phyloP scores from a whole-genome alignment of 1,140 invertebrate species.

The Dufourea novaeangliae region DNA sequence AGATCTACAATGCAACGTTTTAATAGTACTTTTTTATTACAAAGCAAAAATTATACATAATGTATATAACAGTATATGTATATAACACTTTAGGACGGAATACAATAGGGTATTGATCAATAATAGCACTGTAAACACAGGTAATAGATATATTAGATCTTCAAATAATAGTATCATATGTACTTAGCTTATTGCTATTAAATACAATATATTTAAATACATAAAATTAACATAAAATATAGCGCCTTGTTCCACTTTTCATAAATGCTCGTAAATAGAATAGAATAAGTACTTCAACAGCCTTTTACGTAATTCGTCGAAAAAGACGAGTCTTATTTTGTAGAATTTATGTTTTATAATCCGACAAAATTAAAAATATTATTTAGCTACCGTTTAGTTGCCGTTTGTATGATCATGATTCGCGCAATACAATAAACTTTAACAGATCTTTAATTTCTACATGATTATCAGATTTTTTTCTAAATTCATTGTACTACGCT shows the following conservation, averaged over 20 bases:
- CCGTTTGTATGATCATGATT: constrained; percentile 21
- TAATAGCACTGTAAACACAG: constrained; percentile 51
- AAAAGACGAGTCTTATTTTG: not conserved
- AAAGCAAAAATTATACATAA: constrained; percentile 58
- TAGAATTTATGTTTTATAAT: constrained; percentile 11
- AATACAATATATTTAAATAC: constrained; percentile 59
- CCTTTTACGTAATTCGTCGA: constrained; percentile 28
- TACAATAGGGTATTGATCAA: constrained; percentile 61
- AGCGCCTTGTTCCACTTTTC: constrained; percentile 28
- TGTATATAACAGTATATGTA: constrained; percentile 58
- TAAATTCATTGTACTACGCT: constrained; percentile 27
- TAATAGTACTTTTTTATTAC: constrained; percentile 62
- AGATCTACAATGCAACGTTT: constrained; percentile 14
- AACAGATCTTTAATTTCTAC: constrained; percentile 18
- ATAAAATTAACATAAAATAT: constrained; percentile 41
- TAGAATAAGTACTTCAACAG: constrained; percentile 52
- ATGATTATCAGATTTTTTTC: not conserved
- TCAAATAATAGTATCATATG: constrained; percentile 53
- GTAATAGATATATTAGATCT: constrained; percentile 58
- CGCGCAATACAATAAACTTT: constrained; percentile 24
- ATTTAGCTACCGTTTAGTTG: constrained; percentile 14
- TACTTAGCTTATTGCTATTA: constrained; percentile 54
- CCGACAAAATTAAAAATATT: constrained; percentile 16
- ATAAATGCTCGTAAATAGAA: constrained; percentile 31
- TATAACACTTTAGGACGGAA: constrained; percentile 64